Conservation (phyloP, 1,140 invertebrate species). For the Pseudobourletiella spinata region DNA sequence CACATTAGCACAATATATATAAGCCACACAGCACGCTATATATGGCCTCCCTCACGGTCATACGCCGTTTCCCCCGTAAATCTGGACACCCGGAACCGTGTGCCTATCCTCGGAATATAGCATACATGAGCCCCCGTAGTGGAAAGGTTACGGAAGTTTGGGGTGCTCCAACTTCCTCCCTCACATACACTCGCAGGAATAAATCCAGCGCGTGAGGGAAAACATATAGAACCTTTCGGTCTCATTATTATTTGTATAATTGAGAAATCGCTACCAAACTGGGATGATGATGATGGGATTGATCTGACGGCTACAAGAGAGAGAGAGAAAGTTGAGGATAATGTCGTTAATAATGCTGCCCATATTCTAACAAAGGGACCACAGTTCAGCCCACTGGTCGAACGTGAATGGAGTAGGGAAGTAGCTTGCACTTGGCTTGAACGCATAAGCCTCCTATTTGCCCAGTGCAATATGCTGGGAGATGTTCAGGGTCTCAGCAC, state of each 20-base stretch:
- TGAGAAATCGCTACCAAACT: no score
- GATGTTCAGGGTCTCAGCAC: background rate
- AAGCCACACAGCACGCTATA: no score
- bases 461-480: no score
- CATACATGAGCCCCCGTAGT: no score
- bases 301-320: no score
- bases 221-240: background rate
- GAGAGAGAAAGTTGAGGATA: slow-evolving; percentile 9
- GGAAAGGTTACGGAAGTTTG: no score
- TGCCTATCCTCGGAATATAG: no score
- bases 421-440: background rate
- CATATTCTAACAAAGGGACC: slow-evolving; percentile 17
- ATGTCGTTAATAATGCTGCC: slow-evolving; percentile 23
- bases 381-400: slow-evolving; percentile 14
- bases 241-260: no score
- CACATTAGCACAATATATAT: background rate
- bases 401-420: background rate
- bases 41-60: background rate
- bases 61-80: background rate
- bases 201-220: background rate
- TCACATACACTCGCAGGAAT: background rate
- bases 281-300: no score
- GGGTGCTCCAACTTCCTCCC: background rate
- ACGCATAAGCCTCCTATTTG: background rate
- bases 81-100: background rate